Evolutionary conservation across 1,140 invertebrate species (phyloP).

Genomic region (Cyrtorhinus lividipennis): DNA sequence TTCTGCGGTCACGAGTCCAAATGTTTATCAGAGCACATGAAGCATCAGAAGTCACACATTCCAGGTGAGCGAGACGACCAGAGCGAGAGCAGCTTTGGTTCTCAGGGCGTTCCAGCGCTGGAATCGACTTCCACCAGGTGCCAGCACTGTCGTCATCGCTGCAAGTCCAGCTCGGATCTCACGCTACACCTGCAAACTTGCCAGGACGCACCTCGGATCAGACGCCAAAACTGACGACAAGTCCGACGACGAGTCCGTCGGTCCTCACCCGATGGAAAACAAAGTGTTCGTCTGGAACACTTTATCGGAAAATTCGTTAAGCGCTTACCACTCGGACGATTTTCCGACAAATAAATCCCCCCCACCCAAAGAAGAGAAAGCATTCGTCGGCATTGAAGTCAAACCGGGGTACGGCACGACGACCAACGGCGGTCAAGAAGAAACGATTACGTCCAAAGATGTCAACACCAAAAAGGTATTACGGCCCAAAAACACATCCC

Average conservation of each 20-base stretch:
- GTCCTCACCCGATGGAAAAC: conserved; percentile 55
- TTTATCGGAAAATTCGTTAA: conserved; percentile 28
- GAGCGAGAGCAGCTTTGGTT: conserved; percentile 33
- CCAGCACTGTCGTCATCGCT: conserved; percentile 67
- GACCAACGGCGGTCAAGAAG: not conserved
- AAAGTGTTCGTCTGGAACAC: conserved; percentile 61
- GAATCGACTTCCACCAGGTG: conserved; percentile 50
- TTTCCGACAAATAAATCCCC: not conserved
- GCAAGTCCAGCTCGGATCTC: conserved; percentile 64
- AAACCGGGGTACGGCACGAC: conserved; percentile 18
- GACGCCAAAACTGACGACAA: conserved; percentile 24
- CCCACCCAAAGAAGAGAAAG: conserved; percentile 13
- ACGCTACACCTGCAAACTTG: conserved; percentile 56
- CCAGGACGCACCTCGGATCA: conserved; percentile 25
- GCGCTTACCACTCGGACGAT: not conserved
- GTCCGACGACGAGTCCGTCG: conserved; percentile 27
- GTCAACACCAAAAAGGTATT: conserved; percentile 7
- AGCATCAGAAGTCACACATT: conserved; percentile 44
- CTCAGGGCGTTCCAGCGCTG: conserved; percentile 17
- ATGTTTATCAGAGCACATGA: conserved; percentile 63
- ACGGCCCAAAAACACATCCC: too few relatives aligned
- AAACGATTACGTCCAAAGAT: conserved; percentile 7
- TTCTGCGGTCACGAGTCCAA: conserved; percentile 65
- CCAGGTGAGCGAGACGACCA: conserved; percentile 30
- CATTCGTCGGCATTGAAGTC: conserved; percentile 17